Percentiles rank a stretch among this genome's conserved stretches.
phyloP scores from a whole-genome alignment of 1,140 invertebrate genomes.

The Ditylenchus dipsaci region DNA sequence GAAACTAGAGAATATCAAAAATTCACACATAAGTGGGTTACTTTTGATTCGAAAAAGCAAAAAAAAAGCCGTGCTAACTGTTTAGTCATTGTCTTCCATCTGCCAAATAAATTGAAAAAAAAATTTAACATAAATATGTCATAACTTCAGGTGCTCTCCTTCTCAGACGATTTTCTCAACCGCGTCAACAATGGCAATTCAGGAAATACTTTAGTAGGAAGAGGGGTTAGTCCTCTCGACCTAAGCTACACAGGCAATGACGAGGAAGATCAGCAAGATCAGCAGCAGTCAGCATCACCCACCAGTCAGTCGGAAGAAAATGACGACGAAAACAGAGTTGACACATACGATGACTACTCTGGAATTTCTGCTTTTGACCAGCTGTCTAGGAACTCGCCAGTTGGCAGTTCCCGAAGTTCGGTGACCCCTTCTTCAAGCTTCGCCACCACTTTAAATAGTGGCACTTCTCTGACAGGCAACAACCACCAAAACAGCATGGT shows the following conservation, averaged over 20 bases:
- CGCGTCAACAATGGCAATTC: neutral
- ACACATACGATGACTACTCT: neutral
- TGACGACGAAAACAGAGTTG: neutral
- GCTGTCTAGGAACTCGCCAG: neutral
- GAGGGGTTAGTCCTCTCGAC: neutral
- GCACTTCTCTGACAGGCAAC: neutral
- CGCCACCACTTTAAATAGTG: neutral
- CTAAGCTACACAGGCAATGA: neutral
- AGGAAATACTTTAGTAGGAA: neutral
- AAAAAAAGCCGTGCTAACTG: no score
- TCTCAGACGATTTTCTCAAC: constrained; percentile 14
- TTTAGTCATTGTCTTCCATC: no score
- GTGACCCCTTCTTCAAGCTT: neutral
- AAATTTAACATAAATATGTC: no score
- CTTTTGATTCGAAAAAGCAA: no score
- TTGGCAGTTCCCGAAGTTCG: neutral
- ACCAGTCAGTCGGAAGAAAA: neutral
- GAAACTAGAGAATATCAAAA: no score
- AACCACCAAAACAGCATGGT: neutral
- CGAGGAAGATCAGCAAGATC: neutral
- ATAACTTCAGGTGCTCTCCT: neutral
- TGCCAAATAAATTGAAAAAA: no score
- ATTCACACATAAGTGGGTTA: no score
- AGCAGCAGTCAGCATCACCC: neutral
- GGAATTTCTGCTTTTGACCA: neutral